These are phyloP conservation scores for Anomalospiza imberbis DNA, from an alignment of 2,797 vertebrate species.

Conservation along the genomic window DNA sequence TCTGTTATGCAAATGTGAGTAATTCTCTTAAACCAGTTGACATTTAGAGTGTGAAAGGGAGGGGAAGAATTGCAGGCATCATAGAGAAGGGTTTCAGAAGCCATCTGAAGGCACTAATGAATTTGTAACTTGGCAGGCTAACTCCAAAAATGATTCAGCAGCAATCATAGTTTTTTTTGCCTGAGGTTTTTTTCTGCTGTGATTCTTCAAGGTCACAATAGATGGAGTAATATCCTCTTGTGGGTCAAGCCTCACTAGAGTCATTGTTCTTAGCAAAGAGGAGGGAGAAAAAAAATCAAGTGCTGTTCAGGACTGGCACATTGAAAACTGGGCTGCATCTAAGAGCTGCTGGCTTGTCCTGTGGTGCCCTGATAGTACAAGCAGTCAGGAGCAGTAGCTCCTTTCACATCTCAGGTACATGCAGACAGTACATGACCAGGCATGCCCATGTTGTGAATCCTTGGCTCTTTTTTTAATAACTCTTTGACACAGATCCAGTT, in stretches of 20 bases:
- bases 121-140: slow-evolving; percentile 43
- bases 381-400: neutral
- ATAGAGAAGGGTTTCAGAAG: slow-evolving; percentile 18
- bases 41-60: slow-evolving; percentile 45
- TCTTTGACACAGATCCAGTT: neutral
- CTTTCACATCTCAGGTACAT: neutral
- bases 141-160: slow-evolving; percentile 49
- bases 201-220: neutral
- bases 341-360: neutral
- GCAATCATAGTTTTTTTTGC: neutral
- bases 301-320: neutral
- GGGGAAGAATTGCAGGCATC: slow-evolving; percentile 11
- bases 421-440: neutral
- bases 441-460: neutral
- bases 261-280: neutral
- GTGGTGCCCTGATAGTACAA: neutral
- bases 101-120: slow-evolving; percentile 37
- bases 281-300: neutral
- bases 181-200: neutral
- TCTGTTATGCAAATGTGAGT: slow-evolving; percentile 52
- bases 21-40: slow-evolving; percentile 66
- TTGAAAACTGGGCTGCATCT: neutral
- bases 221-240: slow-evolving; percentile 22
- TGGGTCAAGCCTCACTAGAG: neutral
- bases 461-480: neutral